Conservation (phyloP, 2,888 invertebrate genomes). For the Blastobasis adustella region DNA sequence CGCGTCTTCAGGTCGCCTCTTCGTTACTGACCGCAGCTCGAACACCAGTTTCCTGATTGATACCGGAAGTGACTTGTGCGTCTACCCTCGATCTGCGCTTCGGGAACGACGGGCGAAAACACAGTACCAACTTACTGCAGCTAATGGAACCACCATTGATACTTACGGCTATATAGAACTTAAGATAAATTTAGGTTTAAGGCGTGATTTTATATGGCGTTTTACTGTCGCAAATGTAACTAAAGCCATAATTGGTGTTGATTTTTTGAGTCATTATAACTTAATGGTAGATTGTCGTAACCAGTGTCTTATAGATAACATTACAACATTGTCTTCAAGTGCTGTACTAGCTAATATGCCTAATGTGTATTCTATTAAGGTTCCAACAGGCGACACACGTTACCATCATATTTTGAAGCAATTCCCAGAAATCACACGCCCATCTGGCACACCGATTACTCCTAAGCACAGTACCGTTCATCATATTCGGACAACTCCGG, state of each 20-base stretch:
- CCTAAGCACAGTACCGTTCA: slow-evolving; percentile 18
- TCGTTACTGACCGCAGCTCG: slow-evolving; percentile 15
- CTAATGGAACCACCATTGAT: slow-evolving; percentile 25
- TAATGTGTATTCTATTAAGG: slow-evolving; percentile 1
- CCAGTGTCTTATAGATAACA: slow-evolving; percentile 15
- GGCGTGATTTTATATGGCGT: slow-evolving; percentile 24
- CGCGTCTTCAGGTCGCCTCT: slow-evolving; percentile 17
- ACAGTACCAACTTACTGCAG: slow-evolving; percentile 25
- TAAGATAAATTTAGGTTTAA: slow-evolving; percentile 23
- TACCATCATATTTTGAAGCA: slow-evolving; percentile 4
- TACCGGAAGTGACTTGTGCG: slow-evolving; percentile 13
- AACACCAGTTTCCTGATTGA: slow-evolving; percentile 13
- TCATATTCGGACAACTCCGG: slow-evolving; percentile 18
- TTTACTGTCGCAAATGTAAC: too few species aligned
- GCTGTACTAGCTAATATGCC: neutral
- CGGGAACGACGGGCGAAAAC: slow-evolving; percentile 13
- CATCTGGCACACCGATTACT: slow-evolving; percentile 13
- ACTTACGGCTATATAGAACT: slow-evolving; percentile 25
- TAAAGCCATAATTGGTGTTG: slow-evolving; percentile 33
- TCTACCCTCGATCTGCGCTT: slow-evolving; percentile 16
- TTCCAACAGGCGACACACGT: slow-evolving; percentile 2
- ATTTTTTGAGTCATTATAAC: slow-evolving; percentile 27
- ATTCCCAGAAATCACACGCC: slow-evolving; percentile 13
- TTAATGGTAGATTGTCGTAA: slow-evolving; percentile 26
- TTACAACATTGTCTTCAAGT: slow-evolving; percentile 8